Evolutionary conservation across 30 jellyfish, hydroid and myxozoan genomes (phyloP).

Genomic region (Rhopilema esculentum): DNA sequence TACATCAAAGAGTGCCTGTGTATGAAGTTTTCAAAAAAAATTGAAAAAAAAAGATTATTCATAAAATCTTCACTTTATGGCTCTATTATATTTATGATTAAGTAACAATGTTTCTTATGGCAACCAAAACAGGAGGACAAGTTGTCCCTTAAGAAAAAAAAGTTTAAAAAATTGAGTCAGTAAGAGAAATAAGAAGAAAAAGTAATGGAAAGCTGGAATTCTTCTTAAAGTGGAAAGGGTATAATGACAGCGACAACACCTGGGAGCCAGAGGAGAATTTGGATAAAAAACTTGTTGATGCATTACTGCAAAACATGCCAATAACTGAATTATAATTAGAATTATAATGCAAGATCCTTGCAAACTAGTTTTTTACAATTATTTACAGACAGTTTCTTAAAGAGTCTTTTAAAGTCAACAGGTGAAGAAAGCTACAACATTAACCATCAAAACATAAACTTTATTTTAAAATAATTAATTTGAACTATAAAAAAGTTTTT

Average conservation of each 20-base stretch:
- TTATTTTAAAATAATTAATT: too few species aligned
- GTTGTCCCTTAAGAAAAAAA: neutral
- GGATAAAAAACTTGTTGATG: conserved; percentile 23
- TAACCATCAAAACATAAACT: neutral
- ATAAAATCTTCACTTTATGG: neutral
- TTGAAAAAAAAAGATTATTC: neutral
- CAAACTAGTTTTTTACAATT: neutral
- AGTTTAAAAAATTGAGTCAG: conserved; percentile 2
- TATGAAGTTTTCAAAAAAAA: neutral
- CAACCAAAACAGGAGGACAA: conserved; percentile 1
- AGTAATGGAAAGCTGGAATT: conserved; percentile 36
- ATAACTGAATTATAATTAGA: neutral
- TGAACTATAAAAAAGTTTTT: neutral
- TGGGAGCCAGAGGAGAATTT: conserved; percentile 87
- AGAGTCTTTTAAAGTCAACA: neutral
- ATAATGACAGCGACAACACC: conserved; percentile 61
- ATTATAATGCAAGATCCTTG: neutral
- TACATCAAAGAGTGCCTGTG: neutral
- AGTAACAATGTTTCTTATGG: neutral
- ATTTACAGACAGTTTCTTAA: neutral
- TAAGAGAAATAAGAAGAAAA: conserved; percentile 8
- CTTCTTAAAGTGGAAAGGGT: conserved; percentile 82
- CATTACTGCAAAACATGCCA: conserved; percentile 16
- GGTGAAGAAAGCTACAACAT: neutral
- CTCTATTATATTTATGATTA: neutral